These are phyloP conservation scores for Rissa tridactyla DNA, from an alignment of 2,113 vertebrate genomes.

Conservation along the genomic window DNA sequence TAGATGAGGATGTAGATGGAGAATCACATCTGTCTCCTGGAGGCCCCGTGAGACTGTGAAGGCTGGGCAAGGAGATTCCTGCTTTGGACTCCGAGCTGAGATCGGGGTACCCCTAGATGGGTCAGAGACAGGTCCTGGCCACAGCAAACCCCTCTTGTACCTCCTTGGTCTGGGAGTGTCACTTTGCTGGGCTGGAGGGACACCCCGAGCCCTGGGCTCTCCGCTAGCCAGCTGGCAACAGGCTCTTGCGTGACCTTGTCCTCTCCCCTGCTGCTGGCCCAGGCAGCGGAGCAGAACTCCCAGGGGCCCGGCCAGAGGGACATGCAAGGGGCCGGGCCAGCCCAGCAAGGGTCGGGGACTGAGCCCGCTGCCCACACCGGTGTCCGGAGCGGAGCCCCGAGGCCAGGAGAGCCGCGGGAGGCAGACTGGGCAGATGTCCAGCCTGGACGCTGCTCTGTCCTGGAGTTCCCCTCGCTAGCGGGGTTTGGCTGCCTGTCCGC, in stretches of 20 bases:
- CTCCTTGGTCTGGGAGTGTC: not conserved
- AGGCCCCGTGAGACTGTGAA: accelerated
- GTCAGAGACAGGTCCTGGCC: not conserved
- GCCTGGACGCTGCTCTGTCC: not conserved
- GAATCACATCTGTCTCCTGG: not conserved
- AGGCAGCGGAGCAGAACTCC: not conserved
- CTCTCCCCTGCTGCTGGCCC: not conserved
- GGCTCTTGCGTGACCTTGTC: not conserved
- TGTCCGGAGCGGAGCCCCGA: not conserved
- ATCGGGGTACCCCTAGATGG: no score
- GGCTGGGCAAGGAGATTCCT: not conserved
- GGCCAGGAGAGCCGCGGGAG: not conserved
- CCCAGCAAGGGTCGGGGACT: not conserved
- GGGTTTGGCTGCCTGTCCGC: not conserved
- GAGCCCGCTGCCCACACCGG: not conserved
- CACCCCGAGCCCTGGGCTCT: accelerated
- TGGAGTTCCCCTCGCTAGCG: not conserved
- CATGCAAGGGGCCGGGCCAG: not conserved
- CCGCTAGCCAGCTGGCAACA: not conserved
- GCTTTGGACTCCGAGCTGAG: not conserved
- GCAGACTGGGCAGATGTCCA: not conserved
- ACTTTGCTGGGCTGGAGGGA: not conserved
- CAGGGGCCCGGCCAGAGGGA: not conserved
- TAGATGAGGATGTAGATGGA: not conserved
- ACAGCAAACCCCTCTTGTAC: not conserved